These are phyloP conservation scores for Gyrodactylus salaris DNA, from an alignment of 1,140 invertebrate species.

Conservation along the genomic window DNA sequence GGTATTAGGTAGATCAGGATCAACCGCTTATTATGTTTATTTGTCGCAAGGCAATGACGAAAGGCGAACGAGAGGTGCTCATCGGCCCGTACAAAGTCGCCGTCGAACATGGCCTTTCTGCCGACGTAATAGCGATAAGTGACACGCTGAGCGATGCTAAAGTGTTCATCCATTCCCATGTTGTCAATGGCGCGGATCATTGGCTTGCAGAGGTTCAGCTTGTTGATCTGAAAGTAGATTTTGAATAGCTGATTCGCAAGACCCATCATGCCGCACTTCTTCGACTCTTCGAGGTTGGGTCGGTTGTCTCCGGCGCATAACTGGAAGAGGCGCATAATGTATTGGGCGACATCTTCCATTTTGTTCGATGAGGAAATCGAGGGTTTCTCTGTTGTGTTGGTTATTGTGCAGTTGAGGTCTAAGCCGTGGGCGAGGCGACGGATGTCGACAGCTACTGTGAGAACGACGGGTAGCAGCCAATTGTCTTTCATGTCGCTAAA, in stretches of 20 bases:
- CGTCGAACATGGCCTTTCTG: constrained; percentile 83
- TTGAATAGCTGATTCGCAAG: constrained; percentile 85
- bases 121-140: constrained; percentile 86
- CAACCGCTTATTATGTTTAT: constrained; percentile 50
- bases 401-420: neutral
- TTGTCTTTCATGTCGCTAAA: constrained; percentile 63
- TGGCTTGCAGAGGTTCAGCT: constrained; percentile 74
- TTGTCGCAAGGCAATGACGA: constrained; percentile 44
- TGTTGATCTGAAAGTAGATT: constrained; percentile 65
- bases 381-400: neutral
- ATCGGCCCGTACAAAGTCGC: constrained; percentile 61
- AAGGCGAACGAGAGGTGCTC: constrained; percentile 66
- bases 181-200: constrained; percentile 75
- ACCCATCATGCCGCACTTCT: constrained; percentile 68
- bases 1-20: constrained; percentile 82
- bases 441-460: constrained; percentile 49
- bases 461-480: constrained; percentile 65
- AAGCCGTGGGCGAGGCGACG: constrained; percentile 32
- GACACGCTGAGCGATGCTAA: constrained; percentile 40
- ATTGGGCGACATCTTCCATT: neutral
- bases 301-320: constrained; percentile 63
- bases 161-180: constrained; percentile 48
- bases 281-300: constrained; percentile 49
- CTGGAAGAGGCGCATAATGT: constrained; percentile 27
- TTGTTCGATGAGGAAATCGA: neutral